These are phyloP conservation scores for Apotomis betuletana DNA, from an alignment of 2,888 invertebrate genomes.

Conservation along the genomic window DNA sequence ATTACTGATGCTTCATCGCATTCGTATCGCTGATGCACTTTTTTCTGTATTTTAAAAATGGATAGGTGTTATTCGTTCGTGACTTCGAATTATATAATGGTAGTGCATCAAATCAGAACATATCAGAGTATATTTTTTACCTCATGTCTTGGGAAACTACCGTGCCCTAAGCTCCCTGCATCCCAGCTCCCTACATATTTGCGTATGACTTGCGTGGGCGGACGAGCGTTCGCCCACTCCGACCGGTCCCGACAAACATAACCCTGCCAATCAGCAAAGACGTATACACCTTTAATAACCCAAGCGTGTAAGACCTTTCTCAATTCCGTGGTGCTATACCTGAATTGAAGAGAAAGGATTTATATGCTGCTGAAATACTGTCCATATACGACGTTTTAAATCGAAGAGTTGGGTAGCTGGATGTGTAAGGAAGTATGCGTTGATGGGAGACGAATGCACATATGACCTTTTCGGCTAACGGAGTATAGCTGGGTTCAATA, in stretches of 20 bases:
- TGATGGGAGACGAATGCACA: neutral
- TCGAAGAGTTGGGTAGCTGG: neutral
- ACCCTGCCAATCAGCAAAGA: constrained; percentile 10
- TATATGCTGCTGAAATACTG: neutral
- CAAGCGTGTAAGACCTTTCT: neutral
- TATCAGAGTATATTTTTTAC: no score
- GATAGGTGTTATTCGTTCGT: no score
- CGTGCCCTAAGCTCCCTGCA: neutral
- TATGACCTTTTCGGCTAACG: constrained; percentile 18
- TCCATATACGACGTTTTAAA: neutral
- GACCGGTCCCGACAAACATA: constrained; percentile 10
- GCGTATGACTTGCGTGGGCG: constrained; percentile 6
- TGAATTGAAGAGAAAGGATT: neutral
- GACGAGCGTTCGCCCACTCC: constrained; percentile 17
- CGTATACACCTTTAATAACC: neutral
- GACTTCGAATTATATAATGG: no score
- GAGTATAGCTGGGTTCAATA: constrained; percentile 13
- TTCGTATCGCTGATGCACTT: no score
- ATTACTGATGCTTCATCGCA: no score
- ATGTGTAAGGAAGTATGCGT: neutral
- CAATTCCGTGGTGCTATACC: neutral
- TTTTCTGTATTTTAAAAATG: no score
- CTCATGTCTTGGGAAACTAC: neutral
- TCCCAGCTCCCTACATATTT: constrained; percentile 16
- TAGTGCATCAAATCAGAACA: no score